A percentile compares a stretch with the other conserved stretches of the same genome.
Conservation (phyloP, 2,888 invertebrate species). For the Drosophila greeni region DNA sequence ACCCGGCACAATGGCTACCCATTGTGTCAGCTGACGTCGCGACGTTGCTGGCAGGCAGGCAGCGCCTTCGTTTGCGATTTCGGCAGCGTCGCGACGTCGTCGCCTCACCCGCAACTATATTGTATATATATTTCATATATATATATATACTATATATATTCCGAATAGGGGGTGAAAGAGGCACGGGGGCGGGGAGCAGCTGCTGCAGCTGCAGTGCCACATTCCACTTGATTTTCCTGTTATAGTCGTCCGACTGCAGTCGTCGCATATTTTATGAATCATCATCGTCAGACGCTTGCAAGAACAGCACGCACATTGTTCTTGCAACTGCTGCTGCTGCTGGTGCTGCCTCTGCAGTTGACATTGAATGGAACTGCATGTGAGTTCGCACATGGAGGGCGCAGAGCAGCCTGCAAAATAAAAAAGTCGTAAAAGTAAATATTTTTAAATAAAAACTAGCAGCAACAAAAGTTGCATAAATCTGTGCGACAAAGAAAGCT, state of each 20-base stretch:
- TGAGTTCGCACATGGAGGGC: constrained; percentile 15
- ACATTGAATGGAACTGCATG: constrained; percentile 56
- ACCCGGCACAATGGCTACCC: constrained; percentile 57
- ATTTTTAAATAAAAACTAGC: constrained; percentile 44
- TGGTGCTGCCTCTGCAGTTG: constrained; percentile 51
- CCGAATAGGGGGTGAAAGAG: constrained; percentile 28
- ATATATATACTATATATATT: constrained; percentile 3
- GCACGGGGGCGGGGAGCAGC: constrained; percentile 23
- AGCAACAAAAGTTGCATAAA: constrained; percentile 61
- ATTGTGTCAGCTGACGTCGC: constrained; percentile 68
- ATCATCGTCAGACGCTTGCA: constrained; percentile 44
- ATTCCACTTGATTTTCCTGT: constrained; percentile 73
- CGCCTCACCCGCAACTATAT: constrained; percentile 54
- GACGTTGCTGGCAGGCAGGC: constrained; percentile 35
- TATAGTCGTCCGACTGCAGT: constrained; percentile 47
- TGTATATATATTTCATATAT: constrained; percentile 8
- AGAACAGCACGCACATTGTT: constrained; percentile 64
- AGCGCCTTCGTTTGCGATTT: constrained; percentile 60
- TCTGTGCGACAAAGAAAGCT: constrained; percentile 65
- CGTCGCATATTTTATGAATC: constrained; percentile 70
- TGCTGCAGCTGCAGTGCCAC: constrained; percentile 65
- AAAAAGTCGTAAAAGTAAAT: constrained; percentile 45
- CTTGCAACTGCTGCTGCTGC: constrained; percentile 22
- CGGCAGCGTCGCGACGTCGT: constrained; percentile 47
- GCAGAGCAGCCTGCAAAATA: constrained; percentile 4